phyloP scores from a whole-genome alignment of 2,113 vertebrate genomes.

The Phaethornis superciliosus region DNA sequence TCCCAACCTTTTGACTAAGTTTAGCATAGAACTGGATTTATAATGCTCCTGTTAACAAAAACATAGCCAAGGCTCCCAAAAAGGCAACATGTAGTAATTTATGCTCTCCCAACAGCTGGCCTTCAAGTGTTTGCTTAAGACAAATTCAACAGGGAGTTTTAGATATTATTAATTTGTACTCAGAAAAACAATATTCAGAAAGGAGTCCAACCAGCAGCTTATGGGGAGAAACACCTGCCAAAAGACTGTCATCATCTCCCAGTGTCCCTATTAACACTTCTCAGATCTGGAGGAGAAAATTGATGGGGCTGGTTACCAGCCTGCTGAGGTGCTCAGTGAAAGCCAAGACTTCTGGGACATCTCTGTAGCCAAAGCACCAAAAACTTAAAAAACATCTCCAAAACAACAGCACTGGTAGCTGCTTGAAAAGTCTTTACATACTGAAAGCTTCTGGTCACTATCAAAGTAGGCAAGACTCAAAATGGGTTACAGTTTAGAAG shows the following conservation, averaged over 20 bases:
- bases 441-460: background rate
- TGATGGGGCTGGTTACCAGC: background rate
- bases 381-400: background rate
- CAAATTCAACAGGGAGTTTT: background rate
- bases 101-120: background rate
- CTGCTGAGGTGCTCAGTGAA: background rate
- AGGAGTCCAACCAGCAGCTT: background rate
- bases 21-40: background rate
- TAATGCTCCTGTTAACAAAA: slow-evolving; percentile 14
- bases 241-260: background rate
- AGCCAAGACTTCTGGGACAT: background rate
- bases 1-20: background rate
- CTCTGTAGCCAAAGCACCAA: background rate
- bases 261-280: background rate
- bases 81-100: background rate
- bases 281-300: background rate
- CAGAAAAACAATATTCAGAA: background rate
- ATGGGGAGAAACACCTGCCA: background rate
- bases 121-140: background rate
- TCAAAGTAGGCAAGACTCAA: background rate
- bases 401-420: background rate
- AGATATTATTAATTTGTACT: background rate
- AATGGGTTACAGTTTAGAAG: background rate
- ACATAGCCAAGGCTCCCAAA: background rate
- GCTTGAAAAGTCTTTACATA: background rate